A percentile compares a stretch with the other conserved stretches of the same genome.
Conservation (phyloP, 2,797 vertebrate genomes). For the Falco peregrinus region DNA sequence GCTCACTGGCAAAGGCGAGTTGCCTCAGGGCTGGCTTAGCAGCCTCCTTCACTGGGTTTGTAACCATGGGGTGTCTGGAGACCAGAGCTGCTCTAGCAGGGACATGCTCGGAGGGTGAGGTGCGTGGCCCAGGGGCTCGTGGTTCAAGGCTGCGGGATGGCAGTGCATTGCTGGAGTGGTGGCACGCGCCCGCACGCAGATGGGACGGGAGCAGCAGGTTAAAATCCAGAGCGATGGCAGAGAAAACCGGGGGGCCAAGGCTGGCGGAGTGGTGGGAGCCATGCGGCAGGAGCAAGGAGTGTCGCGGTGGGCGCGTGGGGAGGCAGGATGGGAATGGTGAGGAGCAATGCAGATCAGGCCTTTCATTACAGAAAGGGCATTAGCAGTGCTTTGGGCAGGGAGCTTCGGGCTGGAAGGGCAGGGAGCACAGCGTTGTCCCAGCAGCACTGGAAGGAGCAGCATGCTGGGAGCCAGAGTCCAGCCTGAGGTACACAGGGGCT, state of each 20-base stretch:
- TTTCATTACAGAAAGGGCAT: background rate
- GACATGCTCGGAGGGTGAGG: rapidly evolving
- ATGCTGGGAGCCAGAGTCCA: background rate
- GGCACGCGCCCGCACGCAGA: background rate
- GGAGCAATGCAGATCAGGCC: background rate
- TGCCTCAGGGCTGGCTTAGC: background rate
- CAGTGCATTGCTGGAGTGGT: background rate
- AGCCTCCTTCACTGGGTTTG: background rate
- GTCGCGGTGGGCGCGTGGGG: rapidly evolving
- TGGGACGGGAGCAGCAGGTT: background rate
- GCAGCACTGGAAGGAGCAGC: background rate
- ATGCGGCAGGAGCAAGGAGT: background rate
- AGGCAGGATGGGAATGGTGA: background rate
- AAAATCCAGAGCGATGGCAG: background rate
- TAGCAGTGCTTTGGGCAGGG: background rate
- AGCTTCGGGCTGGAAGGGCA: background rate
- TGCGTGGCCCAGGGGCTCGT: background rate
- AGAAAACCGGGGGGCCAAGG: background rate
- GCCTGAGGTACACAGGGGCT: background rate
- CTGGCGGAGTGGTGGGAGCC: background rate
- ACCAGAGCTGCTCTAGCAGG: background rate
- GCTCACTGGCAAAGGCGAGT: background rate
- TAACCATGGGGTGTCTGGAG: background rate
- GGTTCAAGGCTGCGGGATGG: background rate
- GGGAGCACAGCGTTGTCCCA: background rate